Evolutionary conservation across 2,888 invertebrate genomes (phyloP), one percentile per base, ranked within the genome.

Genomic region (Elysia crispata): DNA sequence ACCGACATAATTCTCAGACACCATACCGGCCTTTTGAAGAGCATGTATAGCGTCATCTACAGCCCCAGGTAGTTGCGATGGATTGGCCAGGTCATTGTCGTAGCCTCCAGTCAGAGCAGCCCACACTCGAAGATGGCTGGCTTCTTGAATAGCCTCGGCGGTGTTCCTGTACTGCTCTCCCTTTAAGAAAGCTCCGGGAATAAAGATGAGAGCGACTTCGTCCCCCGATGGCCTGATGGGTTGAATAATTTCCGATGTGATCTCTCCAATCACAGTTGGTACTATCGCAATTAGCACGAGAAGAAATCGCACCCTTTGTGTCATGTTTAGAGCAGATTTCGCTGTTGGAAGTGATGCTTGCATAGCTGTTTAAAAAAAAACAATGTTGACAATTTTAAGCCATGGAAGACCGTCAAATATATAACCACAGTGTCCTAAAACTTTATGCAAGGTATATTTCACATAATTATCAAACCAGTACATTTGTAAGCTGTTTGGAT

Each of bases 21-120:
- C 83, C 77, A 87, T 85, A 20, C 88, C 89, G 1, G 69, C 79
- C 11, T 73, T 49, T n/a, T 77, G 72, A 23, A 89, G 82, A 8
- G 82, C 60, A 0, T 64, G 23, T 8, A 84, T 76, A 8, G 87
- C 86, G 33, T 81, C 80, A 5, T 76, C 60, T 3, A 89, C 77
- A 1, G 83, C 86, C 0, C 70, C 67, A 0, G 76, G 67, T 18
- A 88, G 81, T 74, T 88, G 83, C 1, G 86, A 33, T 0, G 86
- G 87, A 66, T 88, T 88, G 15, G 86, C 84, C 8, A 82, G 83
- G 75, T 86, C 80, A 28, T 83, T 75, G 1, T 85, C 50, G 76
- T 87, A 88, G 54, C 83, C 86, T 62, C 83, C 83, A 18, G 86
- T 70, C 18, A 88, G 69, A 0, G 84, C 88, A 18, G 88, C 79